Evolutionary conservation across 1,140 invertebrate genomes (phyloP), one percentile per base, ranked within the genome.

Genomic region (Lepidurus packardi): DNA sequence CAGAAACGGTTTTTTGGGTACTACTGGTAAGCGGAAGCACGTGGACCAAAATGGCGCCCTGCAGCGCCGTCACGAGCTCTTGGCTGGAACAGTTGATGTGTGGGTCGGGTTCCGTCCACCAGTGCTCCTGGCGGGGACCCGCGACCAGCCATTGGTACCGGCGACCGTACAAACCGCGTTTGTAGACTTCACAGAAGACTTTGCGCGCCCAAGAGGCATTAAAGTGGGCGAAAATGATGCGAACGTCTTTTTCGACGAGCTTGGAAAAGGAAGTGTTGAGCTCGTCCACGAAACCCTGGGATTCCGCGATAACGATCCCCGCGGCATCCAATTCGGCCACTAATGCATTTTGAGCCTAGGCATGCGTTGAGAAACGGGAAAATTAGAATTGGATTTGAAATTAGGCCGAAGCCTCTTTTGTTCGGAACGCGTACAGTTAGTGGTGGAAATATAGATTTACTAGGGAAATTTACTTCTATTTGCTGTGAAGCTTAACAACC

Each of bases 61-160:
- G 92, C 6, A 99, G 86, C 0, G 96, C 94, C 1, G 90, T 86
- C 73, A 90, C 86, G 1, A 99, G 86, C 82, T 98, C 91, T 5
- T 90, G 86, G 1, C 89, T 86, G 0, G 45, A 34, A 83, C 78
- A 74, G 75, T 77, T 73, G 77, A 75, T 45, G 34, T 5, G 16
- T 43, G 80, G 78, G 42, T 88, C 1, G 87, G 83, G 77, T 87
- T 86, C 85, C 77, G 85, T 83, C 84, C 89, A 89, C 96, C 95
- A 98, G 89, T 92, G 92, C 41, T 91, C 87, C 43, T 90, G 88
- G 78, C 88, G 88, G 89, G 90, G 84, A 93, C 95, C 43, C 85
- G 96, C 92, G 9, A 99, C 93, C 0, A 99, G 90, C 98, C 98
- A 99, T 82, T 98, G 95, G 87, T 98, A 98, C 80, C 95, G 93